A percentile compares a stretch with the other conserved stretches of the same genome.
Evolutionary conservation across 23 tunicate species (phyloP).

Genomic region (Oikopleura albicans): DNA sequence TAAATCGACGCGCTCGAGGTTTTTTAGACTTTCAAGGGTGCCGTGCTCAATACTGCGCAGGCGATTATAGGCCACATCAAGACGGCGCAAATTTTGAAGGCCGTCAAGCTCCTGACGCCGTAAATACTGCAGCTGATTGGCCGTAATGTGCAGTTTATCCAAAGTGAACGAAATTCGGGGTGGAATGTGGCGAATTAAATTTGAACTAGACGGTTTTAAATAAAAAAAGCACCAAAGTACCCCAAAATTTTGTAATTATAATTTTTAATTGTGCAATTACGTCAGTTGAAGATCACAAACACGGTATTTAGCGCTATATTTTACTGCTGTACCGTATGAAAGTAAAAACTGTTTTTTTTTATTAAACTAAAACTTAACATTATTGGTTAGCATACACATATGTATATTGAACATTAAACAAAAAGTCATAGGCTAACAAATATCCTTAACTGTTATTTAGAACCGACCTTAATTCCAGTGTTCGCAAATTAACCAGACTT

Average conservation of each 20-base stretch:
- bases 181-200: neutral
- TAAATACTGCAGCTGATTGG: slow-evolving; percentile 12
- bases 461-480: neutral
- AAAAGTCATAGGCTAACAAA: no score
- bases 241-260: neutral
- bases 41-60: slow-evolving; percentile 29
- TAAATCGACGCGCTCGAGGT: slow-evolving; percentile 25
- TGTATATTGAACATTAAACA: no score
- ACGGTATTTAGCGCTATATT: no score
- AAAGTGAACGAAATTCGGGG: neutral
- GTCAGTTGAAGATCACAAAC: neutral
- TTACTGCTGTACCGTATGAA: no score
- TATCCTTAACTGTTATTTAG: no score
- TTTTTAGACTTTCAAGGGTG: slow-evolving; percentile 21
- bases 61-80: slow-evolving; percentile 36
- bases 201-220: no score
- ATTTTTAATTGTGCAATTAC: neutral
- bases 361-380: no score
- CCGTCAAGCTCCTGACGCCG: neutral
- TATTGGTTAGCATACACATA: no score
- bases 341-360: no score
- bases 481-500: neutral
- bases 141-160: neutral
- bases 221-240: no score
- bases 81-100: neutral